These are phyloP conservation scores for Boloria selene DNA, from an alignment of 2,888 invertebrate species.

Conservation along the genomic window DNA sequence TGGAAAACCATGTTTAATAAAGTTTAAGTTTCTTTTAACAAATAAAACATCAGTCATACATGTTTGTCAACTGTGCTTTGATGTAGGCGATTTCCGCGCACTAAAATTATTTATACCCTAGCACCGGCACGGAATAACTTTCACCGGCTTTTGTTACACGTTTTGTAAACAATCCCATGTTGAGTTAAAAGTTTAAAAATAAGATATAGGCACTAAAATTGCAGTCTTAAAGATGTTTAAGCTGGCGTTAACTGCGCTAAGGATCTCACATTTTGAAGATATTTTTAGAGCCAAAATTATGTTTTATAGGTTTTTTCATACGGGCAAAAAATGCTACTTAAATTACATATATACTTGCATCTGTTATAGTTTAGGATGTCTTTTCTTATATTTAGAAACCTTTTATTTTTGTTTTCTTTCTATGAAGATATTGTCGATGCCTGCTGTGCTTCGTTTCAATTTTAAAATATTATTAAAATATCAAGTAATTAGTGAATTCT, in stretches of 20 bases:
- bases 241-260: background rate
- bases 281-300: too few species aligned
- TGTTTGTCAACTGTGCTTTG: conserved; percentile 44
- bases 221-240: conserved; percentile 9
- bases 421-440: too few species aligned
- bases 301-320: too few species aligned
- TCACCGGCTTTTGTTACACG: conserved; percentile 48
- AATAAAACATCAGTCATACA: conserved; percentile 25
- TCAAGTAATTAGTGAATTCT: too few species aligned
- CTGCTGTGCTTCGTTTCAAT: too few species aligned
- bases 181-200: conserved; percentile 33
- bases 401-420: too few species aligned
- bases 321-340: too few species aligned
- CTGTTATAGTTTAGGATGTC: too few species aligned
- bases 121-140: conserved; percentile 48
- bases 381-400: too few species aligned
- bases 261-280: too few species aligned
- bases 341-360: too few species aligned
- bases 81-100: conserved; percentile 42
- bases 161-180: conserved; percentile 47
- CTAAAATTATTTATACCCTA: conserved; percentile 45
- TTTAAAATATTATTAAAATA: too few species aligned
- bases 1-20: background rate
- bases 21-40: conserved; percentile 13
- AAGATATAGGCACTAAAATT: conserved; percentile 20